Evolutionary conservation across 2,797 vertebrate species (phyloP).

Genomic region (Simalia tracyae): DNA sequence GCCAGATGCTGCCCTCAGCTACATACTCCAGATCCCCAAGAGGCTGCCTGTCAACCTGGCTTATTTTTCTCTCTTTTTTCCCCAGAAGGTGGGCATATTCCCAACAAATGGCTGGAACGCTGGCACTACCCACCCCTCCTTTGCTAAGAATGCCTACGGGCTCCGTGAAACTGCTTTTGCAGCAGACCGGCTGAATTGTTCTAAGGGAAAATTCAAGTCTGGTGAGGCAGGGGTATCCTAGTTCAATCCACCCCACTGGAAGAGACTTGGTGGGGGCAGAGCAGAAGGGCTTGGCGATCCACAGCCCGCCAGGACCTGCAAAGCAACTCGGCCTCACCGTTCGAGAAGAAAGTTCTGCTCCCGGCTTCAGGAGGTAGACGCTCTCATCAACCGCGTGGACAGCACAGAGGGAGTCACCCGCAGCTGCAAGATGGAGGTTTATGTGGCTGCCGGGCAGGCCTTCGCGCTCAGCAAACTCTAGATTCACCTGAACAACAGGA

Average conservation of each 20-base stretch:
- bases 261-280: not conserved
- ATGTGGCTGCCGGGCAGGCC: conserved; percentile 74
- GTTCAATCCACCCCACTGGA: not conserved
- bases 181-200: not conserved
- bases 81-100: not conserved
- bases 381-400: conserved; percentile 86
- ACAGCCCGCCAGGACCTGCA: not conserved
- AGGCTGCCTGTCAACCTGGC: not conserved
- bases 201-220: not conserved
- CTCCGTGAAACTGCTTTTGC: not conserved
- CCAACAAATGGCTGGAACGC: not conserved
- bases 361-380: conserved; percentile 77
- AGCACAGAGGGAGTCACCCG: conserved; percentile 83
- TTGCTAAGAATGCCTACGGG: not conserved
- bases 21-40: not conserved
- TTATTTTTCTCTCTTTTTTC: not conserved
- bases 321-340: conserved; percentile 69
- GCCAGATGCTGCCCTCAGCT: too few species aligned
- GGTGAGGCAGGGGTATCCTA: not conserved
- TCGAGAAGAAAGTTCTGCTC: conserved; percentile 74
- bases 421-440: conserved; percentile 72
- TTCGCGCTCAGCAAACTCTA: conserved; percentile 75
- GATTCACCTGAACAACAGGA: conserved; percentile 74
- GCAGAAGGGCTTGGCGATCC: not conserved
- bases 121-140: not conserved